Evolutionary conservation across 2,797 vertebrate genomes (phyloP).

Genomic region (Cryptoblepharus egeriae): DNA sequence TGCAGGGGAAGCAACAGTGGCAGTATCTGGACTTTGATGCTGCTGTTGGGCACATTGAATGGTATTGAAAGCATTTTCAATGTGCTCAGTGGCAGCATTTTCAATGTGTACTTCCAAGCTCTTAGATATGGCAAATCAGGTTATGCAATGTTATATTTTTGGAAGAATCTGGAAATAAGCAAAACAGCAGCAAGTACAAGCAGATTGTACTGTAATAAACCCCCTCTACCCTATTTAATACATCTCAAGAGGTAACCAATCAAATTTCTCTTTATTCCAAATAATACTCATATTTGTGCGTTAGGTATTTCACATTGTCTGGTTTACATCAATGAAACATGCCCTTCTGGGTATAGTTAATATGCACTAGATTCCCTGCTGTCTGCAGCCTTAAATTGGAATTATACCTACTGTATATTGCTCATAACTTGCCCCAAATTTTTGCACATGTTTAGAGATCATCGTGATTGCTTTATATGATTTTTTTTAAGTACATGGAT

Average conservation of each 20-base stretch:
- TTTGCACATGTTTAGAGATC: background rate
- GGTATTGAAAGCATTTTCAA: too few relatives aligned
- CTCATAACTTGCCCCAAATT: background rate
- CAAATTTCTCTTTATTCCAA: too few relatives aligned
- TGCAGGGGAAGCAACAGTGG: background rate
- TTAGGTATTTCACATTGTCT: background rate
- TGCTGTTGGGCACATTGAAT: too few relatives aligned
- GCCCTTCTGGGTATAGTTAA: background rate
- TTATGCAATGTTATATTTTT: background rate
- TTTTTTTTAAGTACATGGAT: background rate
- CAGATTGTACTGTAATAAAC: background rate
- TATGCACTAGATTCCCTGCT: background rate
- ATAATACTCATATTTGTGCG: background rate
- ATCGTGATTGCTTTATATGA: background rate
- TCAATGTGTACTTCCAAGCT: background rate
- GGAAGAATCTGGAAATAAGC: background rate
- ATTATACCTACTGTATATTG: background rate
- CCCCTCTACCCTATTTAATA: background rate
- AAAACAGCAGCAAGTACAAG: background rate
- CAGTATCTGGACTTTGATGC: background rate
- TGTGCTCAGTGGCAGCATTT: too few relatives aligned
- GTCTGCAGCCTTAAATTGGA: background rate
- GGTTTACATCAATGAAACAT: background rate
- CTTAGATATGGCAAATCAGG: background rate
- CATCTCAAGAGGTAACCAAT: too few relatives aligned